Evolutionary conservation across 2,797 vertebrate species (phyloP).

Genomic region (Garrulus glandarius): DNA sequence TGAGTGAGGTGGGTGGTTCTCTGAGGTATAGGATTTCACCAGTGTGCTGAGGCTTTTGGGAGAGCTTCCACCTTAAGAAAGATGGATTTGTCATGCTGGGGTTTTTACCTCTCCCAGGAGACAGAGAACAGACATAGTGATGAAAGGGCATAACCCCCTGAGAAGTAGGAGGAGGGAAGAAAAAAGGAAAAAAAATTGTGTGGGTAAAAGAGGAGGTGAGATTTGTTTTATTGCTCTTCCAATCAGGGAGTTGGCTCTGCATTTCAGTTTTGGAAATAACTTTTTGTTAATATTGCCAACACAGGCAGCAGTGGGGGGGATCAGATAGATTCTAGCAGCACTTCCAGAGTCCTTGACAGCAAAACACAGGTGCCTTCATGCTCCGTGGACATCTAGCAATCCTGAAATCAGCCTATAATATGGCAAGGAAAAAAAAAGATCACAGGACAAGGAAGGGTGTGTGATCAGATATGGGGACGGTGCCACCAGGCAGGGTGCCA

Average conservation of each 20-base stretch:
- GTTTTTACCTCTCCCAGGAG: background rate
- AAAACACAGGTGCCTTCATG: background rate
- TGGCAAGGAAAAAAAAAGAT: background rate
- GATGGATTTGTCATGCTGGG: background rate
- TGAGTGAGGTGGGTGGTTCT: conserved; percentile 46
- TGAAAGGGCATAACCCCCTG: background rate
- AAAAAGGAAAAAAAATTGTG: background rate
- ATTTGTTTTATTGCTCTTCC: background rate
- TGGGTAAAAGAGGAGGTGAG: background rate
- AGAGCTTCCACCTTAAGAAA: background rate
- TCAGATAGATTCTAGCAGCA: background rate
- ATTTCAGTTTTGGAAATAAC: conserved; percentile 5
- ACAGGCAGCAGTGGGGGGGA: background rate
- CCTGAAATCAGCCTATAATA: background rate
- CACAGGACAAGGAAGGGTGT: background rate
- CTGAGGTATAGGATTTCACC: background rate
- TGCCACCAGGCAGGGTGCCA: background rate
- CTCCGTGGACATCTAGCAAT: background rate
- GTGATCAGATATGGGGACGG: background rate
- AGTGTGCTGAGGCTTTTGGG: background rate
- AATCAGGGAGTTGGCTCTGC: background rate
- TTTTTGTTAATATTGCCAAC: background rate
- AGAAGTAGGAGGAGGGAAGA: fast-evolving
- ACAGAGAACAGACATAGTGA: background rate
- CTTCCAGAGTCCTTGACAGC: background rate